Evolutionary conservation across 2,888 invertebrate genomes (phyloP).

Genomic region (Oligia latruncula): DNA sequence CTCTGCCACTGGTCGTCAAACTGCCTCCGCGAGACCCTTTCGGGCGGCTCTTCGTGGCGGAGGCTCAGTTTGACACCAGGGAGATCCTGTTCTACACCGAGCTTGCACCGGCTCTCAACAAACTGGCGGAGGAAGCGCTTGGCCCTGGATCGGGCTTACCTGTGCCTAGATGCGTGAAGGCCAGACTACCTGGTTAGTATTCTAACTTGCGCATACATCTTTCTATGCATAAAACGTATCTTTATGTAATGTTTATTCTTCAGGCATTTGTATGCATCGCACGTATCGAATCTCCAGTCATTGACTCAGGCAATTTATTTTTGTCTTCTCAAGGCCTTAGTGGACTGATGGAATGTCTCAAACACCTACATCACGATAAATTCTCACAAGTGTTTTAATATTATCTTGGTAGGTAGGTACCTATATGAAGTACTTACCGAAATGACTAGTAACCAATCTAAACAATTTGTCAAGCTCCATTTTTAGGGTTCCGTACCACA

Average conservation of each 20-base stretch:
- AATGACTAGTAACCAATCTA: constrained; percentile 28
- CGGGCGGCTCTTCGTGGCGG: constrained; percentile 94
- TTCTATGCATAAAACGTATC: constrained; percentile 11
- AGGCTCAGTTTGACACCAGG: constrained; percentile 95
- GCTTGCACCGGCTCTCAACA: constrained; percentile 93
- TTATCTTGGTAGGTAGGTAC: neutral
- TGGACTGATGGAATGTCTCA: constrained; percentile 37
- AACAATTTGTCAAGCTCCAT: constrained; percentile 34
- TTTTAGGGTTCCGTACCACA: no score
- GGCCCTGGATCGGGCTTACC: constrained; percentile 85
- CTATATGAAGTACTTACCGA: neutral
- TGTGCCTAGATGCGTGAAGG: constrained; percentile 92
- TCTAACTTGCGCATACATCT: neutral
- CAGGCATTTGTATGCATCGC: constrained; percentile 60
- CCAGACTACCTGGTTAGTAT: constrained; percentile 90
- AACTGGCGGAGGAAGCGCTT: constrained; percentile 91
- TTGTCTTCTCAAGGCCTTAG: constrained; percentile 66
- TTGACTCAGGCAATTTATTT: constrained; percentile 67
- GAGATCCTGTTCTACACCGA: constrained; percentile 96
- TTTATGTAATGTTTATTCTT: constrained; percentile 25
- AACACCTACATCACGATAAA: constrained; percentile 24
- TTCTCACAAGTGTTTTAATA: constrained; percentile 21
- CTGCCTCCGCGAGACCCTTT: constrained; percentile 94
- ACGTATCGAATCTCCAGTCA: constrained; percentile 57
- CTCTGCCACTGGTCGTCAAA: constrained; percentile 92